These are phyloP conservation scores for Blomia tropicalis DNA, from an alignment of 2,888 invertebrate genomes.

Conservation along the genomic window DNA sequence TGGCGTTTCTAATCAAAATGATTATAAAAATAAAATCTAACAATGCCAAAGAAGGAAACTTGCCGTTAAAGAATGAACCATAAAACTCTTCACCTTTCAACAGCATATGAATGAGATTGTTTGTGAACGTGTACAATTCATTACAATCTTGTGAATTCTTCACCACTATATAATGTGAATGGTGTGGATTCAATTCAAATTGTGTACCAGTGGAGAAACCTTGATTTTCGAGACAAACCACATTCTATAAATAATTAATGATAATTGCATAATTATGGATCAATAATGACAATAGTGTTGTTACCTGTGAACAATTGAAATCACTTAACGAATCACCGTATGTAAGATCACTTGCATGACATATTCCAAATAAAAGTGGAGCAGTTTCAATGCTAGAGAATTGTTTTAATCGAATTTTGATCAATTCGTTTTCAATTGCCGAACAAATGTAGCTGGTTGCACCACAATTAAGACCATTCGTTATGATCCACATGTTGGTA, in stretches of 20 bases:
- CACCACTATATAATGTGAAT: constrained; percentile 35
- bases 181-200: constrained; percentile 35
- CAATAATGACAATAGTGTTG: not conserved
- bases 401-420: constrained; percentile 29
- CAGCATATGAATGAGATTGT: constrained; percentile 11
- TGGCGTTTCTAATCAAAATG: not conserved
- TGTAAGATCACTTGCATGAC: constrained; percentile 26
- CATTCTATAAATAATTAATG: not conserved
- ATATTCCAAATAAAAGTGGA: constrained; percentile 27
- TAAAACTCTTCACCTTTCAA: not conserved
- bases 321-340: constrained; percentile 28
- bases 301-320: constrained; percentile 5
- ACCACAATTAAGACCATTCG: constrained; percentile 34
- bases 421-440: constrained; percentile 33
- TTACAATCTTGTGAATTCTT: constrained; percentile 30
- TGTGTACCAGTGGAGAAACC: constrained; percentile 29
- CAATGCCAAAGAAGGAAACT: not conserved
- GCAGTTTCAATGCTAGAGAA: not conserved
- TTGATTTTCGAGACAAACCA: constrained; percentile 29
- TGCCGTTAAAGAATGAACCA: not conserved
- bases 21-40: not conserved
- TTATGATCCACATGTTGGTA: constrained; percentile 36
- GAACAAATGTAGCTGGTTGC: constrained; percentile 35
- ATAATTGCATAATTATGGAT: too few relatives aligned
- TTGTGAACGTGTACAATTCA: constrained; percentile 12